Conservation (phyloP, 2,113 vertebrate genomes). For the Scatophagus argus region DNA sequence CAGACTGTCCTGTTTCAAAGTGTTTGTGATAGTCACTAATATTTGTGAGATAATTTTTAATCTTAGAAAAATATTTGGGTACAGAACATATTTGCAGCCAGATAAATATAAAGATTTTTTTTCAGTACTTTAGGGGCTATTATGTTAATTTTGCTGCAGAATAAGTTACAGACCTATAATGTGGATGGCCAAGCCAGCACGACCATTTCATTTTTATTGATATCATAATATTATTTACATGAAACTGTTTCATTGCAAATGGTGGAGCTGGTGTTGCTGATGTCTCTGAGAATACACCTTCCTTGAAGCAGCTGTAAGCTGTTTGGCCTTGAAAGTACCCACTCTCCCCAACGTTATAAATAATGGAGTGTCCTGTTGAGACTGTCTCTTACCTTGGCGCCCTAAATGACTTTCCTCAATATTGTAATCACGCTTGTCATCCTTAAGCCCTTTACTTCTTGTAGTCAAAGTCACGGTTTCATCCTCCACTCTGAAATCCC, state of each 20-base stretch:
- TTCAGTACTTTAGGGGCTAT: no score
- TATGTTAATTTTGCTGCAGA: no score
- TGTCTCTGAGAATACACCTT: slow-evolving; percentile 43
- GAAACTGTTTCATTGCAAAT: slow-evolving; percentile 18
- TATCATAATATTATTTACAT: no score
- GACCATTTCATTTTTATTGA: no score
- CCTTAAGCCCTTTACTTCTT: slow-evolving; percentile 77
- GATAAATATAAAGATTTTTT: no score
- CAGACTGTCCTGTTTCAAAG: no score
- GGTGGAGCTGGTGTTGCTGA: slow-evolving; percentile 11
- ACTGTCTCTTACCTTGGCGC: slow-evolving; percentile 67
- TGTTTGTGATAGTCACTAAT: no score
- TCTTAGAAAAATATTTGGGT: no score
- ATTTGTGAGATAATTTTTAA: no score
- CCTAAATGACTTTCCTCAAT: slow-evolving; percentile 76
- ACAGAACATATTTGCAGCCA: no score
- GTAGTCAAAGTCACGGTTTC: slow-evolving; percentile 85
- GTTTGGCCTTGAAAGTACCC: slow-evolving; percentile 77
- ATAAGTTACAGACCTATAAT: no score
- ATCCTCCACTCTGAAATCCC: slow-evolving; percentile 82
- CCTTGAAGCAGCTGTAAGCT: slow-evolving; percentile 57
- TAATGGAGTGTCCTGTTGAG: slow-evolving; percentile 80
- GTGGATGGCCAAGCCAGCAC: no score
- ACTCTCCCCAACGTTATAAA: slow-evolving; percentile 70
- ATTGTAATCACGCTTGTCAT: slow-evolving; percentile 84